Conservation (phyloP, 2,797 vertebrate species). For the Rhyacichthys aspro region DNA sequence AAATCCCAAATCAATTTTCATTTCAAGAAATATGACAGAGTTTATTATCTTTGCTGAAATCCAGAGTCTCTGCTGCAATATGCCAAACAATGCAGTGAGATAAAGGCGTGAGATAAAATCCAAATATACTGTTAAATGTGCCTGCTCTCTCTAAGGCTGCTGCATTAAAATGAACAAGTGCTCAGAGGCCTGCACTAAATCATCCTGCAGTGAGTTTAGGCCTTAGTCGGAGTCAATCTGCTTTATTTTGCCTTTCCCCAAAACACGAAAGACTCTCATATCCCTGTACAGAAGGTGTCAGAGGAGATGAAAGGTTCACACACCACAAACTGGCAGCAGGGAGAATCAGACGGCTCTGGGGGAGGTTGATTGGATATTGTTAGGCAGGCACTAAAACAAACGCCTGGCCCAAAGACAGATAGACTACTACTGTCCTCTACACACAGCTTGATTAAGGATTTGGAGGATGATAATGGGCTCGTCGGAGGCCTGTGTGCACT, state of each 20-base stretch:
- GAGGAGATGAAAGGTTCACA: constrained; percentile 54
- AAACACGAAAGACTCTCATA: constrained; percentile 52
- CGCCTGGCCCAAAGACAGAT: constrained; percentile 35
- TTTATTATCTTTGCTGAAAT: constrained; percentile 1
- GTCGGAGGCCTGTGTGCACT: constrained; percentile 50
- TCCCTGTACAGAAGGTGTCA: constrained; percentile 46
- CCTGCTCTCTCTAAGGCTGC: constrained; percentile 36
- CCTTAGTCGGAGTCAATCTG: constrained; percentile 32
- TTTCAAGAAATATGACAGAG: constrained; percentile 9
- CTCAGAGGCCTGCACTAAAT: constrained; percentile 59
- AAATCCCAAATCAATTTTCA: constrained; percentile 28
- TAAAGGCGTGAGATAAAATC: background rate
- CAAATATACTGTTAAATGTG: constrained; percentile 39
- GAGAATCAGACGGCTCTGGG: constrained; percentile 39
- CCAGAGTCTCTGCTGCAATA: constrained; percentile 5
- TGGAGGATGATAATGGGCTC: constrained; percentile 64
- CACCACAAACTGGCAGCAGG: constrained; percentile 44
- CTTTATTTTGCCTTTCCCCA: constrained; percentile 46
- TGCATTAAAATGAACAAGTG: constrained; percentile 42
- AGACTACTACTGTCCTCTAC: constrained; percentile 48
- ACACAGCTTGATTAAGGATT: constrained; percentile 67
- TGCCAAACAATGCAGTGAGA: constrained; percentile 1
- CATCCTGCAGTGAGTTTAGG: constrained; percentile 52
- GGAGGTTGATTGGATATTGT: constrained; percentile 62
- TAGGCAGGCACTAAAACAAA: constrained; percentile 44